These are phyloP conservation scores for Lepisosteus oculatus DNA, from an alignment of 2,113 vertebrate genomes.

Conservation along the genomic window DNA sequence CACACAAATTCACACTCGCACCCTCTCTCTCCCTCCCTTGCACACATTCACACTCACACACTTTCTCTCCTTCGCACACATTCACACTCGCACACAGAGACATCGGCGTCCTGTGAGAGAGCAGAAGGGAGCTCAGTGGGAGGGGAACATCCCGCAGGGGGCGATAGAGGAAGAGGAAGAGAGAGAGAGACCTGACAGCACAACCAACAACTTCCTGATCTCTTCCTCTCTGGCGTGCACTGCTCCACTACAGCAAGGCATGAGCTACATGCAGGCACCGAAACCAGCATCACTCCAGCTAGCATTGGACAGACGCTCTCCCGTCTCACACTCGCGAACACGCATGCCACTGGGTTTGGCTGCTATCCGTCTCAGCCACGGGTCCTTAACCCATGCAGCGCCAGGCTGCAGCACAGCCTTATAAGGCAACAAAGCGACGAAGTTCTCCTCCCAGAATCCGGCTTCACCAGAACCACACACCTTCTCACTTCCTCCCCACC, in stretches of 20 bases:
- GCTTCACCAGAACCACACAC: too few relatives aligned
- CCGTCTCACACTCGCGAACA: too few relatives aligned
- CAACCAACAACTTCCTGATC: constrained; percentile 52
- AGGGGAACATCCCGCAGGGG: constrained; percentile 4
- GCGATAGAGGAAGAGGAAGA: constrained; percentile 20
- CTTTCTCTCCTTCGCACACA: background rate
- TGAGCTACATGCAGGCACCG: background rate
- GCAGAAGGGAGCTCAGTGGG: background rate
- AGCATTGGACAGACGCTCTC: too few relatives aligned
- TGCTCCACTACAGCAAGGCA: background rate
- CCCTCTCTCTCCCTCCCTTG: background rate
- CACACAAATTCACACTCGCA: too few relatives aligned
- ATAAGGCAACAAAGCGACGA: too few relatives aligned
- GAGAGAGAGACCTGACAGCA: constrained; percentile 17
- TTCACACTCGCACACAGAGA: background rate
- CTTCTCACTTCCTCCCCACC: too few relatives aligned
- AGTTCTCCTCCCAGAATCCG: too few relatives aligned
- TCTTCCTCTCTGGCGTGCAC: constrained; percentile 29
- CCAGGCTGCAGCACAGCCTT: too few relatives aligned
- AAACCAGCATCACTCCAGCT: background rate
- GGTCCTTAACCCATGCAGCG: too few relatives aligned
- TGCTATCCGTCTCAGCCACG: too few relatives aligned
- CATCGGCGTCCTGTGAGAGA: background rate
- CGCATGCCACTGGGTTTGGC: too few relatives aligned
- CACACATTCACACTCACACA: constrained; percentile 10